phyloP scores from a whole-genome alignment of 2,888 invertebrate species.

The Crepidodera aurea region DNA sequence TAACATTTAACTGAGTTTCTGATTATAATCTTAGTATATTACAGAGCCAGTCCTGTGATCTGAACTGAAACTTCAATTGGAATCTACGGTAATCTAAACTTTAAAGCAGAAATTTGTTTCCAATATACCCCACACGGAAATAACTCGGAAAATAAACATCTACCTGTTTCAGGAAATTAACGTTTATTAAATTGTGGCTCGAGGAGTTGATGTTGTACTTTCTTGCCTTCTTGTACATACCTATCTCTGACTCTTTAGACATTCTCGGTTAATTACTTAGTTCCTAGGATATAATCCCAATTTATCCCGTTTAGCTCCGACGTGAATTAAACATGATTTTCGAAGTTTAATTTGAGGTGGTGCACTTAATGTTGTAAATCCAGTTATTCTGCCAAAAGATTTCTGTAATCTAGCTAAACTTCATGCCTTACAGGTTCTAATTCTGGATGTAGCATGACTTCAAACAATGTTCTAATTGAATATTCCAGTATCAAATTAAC shows the following conservation, averaged over 20 bases:
- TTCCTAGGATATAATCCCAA: conserved; percentile 23
- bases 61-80: conserved; percentile 4
- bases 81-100: conserved; percentile 7
- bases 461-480: conserved; percentile 16
- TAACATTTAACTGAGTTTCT: no score
- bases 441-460: neutral
- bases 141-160: conserved; percentile 24
- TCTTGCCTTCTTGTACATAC: conserved; percentile 19
- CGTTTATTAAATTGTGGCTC: conserved; percentile 30
- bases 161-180: conserved; percentile 29
- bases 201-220: conserved; percentile 27
- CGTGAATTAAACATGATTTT: conserved; percentile 25
- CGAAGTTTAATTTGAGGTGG: conserved; percentile 22
- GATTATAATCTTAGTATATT: neutral
- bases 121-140: neutral
- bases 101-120: conserved; percentile 20
- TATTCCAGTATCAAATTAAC: neutral
- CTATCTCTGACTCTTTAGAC: conserved; percentile 5
- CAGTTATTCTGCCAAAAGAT: conserved; percentile 14
- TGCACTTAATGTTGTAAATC: conserved; percentile 19
- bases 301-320: conserved; percentile 16
- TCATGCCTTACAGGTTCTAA: neutral
- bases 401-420: conserved; percentile 9
- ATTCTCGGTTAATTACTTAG: conserved; percentile 23
- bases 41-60: neutral